These are phyloP conservation scores for Ramphastos sulfuratus DNA, from an alignment of 2,113 vertebrate genomes.

Conservation along the genomic window DNA sequence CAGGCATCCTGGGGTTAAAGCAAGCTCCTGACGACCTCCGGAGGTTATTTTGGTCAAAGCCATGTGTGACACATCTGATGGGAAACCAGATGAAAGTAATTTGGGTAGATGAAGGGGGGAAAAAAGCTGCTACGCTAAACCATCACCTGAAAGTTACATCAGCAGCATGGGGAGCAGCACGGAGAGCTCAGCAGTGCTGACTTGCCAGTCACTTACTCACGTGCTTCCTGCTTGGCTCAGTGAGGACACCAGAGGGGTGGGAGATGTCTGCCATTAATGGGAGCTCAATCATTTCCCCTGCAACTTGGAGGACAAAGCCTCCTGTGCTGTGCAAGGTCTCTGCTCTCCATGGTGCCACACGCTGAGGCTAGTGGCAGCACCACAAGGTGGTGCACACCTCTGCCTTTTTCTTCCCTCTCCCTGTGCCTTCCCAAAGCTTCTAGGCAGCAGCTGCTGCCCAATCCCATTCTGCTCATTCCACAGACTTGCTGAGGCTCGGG, in stretches of 20 bases:
- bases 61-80: background rate
- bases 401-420: background rate
- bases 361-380: background rate
- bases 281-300: background rate
- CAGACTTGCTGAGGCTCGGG: background rate
- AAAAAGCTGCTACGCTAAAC: background rate
- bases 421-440: background rate
- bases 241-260: background rate
- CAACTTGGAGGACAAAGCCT: background rate
- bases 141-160: background rate
- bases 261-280: background rate
- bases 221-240: background rate
- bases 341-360: background rate
- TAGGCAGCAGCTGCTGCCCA: background rate
- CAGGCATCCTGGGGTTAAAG: background rate
- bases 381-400: fast-evolving
- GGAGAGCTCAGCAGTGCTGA: background rate
- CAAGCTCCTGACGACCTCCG: background rate
- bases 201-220: fast-evolving
- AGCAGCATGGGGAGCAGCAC: background rate
- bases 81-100: background rate
- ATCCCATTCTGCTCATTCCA: background rate
- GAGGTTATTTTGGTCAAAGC: background rate
- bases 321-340: background rate
- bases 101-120: background rate